Evolutionary conservation across 92 coral and sea anemone genomes (phyloP).

Genomic region (Chrysogorgia sp.): DNA sequence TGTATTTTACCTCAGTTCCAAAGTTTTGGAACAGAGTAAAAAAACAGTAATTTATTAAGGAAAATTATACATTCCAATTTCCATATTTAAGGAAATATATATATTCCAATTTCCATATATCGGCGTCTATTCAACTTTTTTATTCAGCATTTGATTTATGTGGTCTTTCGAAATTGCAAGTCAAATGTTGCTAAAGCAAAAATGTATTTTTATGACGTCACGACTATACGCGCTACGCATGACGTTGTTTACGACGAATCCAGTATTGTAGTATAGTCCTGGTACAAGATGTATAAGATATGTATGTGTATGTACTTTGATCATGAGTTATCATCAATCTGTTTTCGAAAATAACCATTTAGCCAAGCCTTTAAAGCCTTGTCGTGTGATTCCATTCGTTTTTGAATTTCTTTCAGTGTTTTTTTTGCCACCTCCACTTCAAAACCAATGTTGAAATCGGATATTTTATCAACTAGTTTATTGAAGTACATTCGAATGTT

Average conservation of each 20-base stretch:
- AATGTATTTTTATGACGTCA: not conserved
- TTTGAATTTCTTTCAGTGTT: not conserved
- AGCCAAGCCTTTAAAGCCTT: slow-evolving; percentile 16
- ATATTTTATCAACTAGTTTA: not conserved
- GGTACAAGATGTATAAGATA: not conserved
- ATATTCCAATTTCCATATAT: too few species aligned
- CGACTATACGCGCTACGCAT: too few species aligned
- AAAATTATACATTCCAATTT: too few species aligned
- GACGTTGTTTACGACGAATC: too few species aligned
- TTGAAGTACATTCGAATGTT: not conserved
- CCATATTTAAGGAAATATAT: too few species aligned
- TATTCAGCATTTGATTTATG: too few species aligned
- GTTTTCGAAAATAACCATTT: slow-evolving; percentile 1
- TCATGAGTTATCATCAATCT: not conserved
- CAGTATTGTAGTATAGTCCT: too few species aligned
- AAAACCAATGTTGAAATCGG: not conserved
- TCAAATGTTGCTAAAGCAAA: not conserved
- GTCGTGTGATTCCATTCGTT: not conserved
- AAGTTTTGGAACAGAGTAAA: too few species aligned
- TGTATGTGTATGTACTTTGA: not conserved
- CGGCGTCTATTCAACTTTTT: too few species aligned
- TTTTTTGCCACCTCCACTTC: slow-evolving; percentile 1
- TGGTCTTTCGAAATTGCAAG: too few species aligned
- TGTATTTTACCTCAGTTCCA: too few species aligned
- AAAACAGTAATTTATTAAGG: too few species aligned